Conservation (phyloP, 64 coral and sea anemone genomes). For the Stichodactyla helianthus region DNA sequence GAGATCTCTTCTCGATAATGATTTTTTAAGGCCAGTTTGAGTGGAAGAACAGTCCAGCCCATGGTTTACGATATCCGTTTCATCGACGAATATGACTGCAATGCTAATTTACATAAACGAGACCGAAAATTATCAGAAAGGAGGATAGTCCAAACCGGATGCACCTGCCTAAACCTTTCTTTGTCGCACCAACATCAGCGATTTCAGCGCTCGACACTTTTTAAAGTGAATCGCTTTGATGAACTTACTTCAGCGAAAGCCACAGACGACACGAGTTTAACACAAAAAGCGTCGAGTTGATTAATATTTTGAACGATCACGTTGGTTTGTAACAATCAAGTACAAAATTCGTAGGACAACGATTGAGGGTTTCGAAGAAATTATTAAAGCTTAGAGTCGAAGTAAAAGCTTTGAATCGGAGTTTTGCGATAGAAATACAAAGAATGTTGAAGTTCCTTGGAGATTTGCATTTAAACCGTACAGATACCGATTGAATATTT, state of each 20-base stretch:
- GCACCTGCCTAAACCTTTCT: not conserved
- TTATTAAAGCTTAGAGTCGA: not conserved
- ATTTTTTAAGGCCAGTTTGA: not conserved
- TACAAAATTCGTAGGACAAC: not conserved
- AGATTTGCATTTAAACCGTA: not conserved
- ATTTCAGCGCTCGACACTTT: not conserved
- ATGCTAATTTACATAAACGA: slow-evolving; percentile 11
- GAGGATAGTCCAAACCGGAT: not conserved
- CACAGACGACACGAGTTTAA: not conserved
- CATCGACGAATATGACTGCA: not conserved
- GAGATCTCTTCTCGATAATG: not conserved
- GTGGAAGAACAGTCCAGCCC: not conserved
- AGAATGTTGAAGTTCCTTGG: not conserved
- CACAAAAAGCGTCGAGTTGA: not conserved
- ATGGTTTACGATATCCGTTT: not conserved
- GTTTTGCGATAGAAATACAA: not conserved
- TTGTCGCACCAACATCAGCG: not conserved
- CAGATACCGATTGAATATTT: not conserved
- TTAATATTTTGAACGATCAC: not conserved
- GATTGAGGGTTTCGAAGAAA: not conserved
- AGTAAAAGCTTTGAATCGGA: not conserved
- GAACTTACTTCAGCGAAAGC: not conserved
- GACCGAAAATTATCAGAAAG: slow-evolving; percentile 18
- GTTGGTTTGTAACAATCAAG: not conserved
- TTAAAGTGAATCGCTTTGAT: not conserved